Conservation (phyloP, 2,113 vertebrate genomes). For the Promerops cafer region DNA sequence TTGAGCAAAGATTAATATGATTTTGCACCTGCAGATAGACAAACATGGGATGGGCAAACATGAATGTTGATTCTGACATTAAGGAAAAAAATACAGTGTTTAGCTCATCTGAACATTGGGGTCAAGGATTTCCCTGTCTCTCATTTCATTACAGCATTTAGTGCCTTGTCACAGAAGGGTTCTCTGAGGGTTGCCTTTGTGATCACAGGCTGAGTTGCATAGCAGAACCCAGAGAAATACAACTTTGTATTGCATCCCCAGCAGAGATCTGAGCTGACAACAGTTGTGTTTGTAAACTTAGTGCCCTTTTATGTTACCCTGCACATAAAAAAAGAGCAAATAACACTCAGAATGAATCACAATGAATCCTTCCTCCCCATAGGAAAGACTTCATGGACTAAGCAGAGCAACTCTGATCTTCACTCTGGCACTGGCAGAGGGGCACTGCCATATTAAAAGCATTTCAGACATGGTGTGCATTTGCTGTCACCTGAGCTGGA, state of each 20-base stretch:
- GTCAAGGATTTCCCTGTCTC: background rate
- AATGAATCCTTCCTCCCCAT: background rate
- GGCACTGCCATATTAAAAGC: background rate
- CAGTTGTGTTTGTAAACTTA: background rate
- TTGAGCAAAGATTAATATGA: background rate
- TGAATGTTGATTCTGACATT: background rate
- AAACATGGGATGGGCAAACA: background rate
- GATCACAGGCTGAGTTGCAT: accelerated
- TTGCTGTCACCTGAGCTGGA: background rate
- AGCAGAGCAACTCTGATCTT: background rate
- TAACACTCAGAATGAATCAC: background rate
- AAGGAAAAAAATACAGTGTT: background rate
- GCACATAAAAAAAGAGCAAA: background rate
- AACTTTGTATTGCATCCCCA: background rate
- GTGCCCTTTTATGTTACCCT: background rate
- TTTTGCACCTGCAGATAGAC: background rate
- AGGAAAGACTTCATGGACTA: background rate
- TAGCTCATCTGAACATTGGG: background rate
- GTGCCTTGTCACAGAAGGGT: background rate
- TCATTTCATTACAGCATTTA: background rate
- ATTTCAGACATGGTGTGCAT: background rate
- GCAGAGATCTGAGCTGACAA: background rate
- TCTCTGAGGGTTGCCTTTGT: background rate
- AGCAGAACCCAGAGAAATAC: background rate
- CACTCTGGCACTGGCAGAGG: background rate